Evolutionary conservation across 2,797 vertebrate genomes (phyloP).

Genomic region (Pteropus rufus): DNA sequence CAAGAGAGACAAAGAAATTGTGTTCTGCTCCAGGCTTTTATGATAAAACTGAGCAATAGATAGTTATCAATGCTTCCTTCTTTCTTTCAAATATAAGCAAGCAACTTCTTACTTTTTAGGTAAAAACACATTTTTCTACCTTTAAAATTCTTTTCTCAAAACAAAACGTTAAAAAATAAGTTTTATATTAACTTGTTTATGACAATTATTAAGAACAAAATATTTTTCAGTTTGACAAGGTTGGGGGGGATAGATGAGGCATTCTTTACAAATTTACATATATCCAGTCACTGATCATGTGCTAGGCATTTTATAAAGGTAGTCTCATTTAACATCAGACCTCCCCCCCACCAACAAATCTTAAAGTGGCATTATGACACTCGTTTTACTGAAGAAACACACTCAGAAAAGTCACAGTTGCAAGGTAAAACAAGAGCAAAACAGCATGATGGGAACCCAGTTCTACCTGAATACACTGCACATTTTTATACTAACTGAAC

Average conservation of each 20-base stretch:
- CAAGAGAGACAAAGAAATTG: neutral
- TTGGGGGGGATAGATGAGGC: neutral
- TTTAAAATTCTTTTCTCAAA: conserved; percentile 25
- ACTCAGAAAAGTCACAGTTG: conserved; percentile 11
- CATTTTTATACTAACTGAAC: conserved; percentile 37
- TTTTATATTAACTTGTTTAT: conserved; percentile 34
- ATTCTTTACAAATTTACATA: conserved; percentile 30
- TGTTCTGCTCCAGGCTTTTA: conserved; percentile 5
- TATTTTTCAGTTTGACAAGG: neutral
- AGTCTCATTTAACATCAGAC: conserved; percentile 2
- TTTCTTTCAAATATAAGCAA: conserved; percentile 41
- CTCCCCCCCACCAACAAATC: neutral
- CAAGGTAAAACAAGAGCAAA: conserved; percentile 4
- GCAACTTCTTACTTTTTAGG: neutral
- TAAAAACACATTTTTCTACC: conserved; percentile 30
- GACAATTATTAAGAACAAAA: conserved; percentile 50
- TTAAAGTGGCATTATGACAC: neutral
- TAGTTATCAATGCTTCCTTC: neutral
- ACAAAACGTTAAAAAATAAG: neutral
- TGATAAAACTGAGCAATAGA: neutral
- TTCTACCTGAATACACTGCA: neutral
- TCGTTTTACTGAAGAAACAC: conserved; percentile 44
- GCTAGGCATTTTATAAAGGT: neutral
- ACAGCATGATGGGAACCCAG: neutral
- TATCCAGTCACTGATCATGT: neutral